Evolutionary conservation across 2,113 vertebrate species (phyloP).

Genomic region (Xerus inauris): DNA sequence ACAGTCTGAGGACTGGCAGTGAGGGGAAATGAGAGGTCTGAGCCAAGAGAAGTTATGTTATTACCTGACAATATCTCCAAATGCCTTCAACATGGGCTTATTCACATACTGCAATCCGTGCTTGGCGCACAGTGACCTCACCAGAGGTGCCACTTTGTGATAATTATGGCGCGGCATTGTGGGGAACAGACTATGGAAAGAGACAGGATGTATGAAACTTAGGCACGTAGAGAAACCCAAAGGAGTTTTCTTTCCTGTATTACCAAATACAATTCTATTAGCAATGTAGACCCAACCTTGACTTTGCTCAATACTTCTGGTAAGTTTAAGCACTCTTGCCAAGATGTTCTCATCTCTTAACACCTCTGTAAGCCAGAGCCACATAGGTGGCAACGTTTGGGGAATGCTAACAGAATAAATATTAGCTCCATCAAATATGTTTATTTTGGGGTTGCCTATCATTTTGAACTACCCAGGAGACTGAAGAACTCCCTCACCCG

Average conservation of each 20-base stretch:
- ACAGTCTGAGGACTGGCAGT: background rate
- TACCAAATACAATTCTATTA: background rate
- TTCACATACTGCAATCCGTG: slow-evolving; percentile 87
- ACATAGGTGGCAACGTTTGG: background rate
- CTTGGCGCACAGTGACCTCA: slow-evolving; percentile 88
- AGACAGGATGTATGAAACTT: background rate
- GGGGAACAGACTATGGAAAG: slow-evolving; percentile 88
- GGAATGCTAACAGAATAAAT: background rate
- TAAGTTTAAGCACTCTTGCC: background rate
- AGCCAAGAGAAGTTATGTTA: background rate
- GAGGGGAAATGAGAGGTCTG: background rate
- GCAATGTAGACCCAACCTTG: background rate
- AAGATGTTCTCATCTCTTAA: background rate
- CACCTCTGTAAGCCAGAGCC: background rate
- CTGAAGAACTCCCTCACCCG: background rate
- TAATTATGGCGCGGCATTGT: slow-evolving; percentile 93
- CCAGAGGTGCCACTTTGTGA: slow-evolving; percentile 86
- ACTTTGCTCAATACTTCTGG: background rate
- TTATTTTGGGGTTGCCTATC: background rate
- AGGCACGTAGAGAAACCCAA: background rate
- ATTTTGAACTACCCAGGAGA: background rate
- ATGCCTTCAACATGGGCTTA: slow-evolving; percentile 86
- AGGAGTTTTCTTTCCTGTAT: background rate
- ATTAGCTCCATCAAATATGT: background rate
- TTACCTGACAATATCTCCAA: slow-evolving; percentile 87